Conservation (phyloP, 2,888 invertebrate genomes). For the Ichneumon xanthorius region DNA sequence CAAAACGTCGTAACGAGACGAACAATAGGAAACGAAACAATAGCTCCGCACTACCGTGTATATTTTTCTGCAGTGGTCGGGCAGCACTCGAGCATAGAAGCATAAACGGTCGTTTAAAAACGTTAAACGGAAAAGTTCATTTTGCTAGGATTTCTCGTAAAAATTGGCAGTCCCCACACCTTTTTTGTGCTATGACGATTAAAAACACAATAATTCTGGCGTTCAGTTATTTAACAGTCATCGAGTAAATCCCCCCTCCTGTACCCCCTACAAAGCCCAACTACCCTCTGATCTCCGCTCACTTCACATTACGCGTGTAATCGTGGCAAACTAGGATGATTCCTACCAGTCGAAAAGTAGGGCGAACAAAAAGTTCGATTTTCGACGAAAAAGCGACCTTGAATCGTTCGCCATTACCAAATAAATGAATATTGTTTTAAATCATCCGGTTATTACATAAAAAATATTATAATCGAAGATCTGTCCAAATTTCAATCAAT, state of each 20-base stretch:
- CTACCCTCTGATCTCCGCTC: slow-evolving; percentile 1
- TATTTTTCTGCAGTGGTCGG: slow-evolving; percentile 1
- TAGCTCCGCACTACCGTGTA: slow-evolving; percentile 1
- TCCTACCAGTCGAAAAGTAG: background rate
- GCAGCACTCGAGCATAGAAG: background rate
- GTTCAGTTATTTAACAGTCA: background rate
- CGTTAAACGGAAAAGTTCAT: background rate
- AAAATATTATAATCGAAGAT: too few species aligned
- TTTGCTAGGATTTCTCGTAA: background rate
- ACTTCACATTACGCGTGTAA: slow-evolving; percentile 50
- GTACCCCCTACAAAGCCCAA: background rate
- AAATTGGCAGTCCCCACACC: slow-evolving; percentile 19
- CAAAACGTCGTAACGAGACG: slow-evolving; percentile 63
- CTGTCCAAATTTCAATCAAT: too few species aligned
- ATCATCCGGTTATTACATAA: too few species aligned
- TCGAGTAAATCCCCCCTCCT: background rate
- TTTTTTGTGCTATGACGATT: background rate
- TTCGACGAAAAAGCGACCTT: too few species aligned
- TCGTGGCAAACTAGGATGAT: slow-evolving; percentile 57
- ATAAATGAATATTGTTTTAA: too few species aligned
- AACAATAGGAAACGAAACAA: slow-evolving; percentile 62
- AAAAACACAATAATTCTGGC: slow-evolving; percentile 12
- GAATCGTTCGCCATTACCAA: too few species aligned
- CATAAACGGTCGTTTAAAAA: background rate
- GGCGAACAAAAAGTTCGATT: too few species aligned